phyloP scores from a whole-genome alignment of 2,113 vertebrate species.

The Lepus europaeus region DNA sequence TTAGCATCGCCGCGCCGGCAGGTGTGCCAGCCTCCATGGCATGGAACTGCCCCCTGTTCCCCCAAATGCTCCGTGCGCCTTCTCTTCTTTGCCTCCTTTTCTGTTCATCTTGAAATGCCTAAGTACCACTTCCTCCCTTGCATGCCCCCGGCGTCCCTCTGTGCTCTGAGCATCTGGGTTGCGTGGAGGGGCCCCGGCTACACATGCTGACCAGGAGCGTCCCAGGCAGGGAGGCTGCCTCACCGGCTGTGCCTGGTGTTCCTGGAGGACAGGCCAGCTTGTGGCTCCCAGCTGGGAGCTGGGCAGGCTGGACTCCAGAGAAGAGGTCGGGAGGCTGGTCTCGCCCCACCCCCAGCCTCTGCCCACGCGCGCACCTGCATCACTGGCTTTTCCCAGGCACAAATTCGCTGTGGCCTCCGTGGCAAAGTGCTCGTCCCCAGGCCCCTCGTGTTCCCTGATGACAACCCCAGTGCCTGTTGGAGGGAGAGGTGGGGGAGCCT shows the following conservation, averaged over 20 bases:
- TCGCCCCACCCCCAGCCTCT: background rate
- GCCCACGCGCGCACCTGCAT: background rate
- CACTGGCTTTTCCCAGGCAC: background rate
- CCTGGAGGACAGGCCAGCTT: background rate
- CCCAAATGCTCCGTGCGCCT: fast-evolving
- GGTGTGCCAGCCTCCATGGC: background rate
- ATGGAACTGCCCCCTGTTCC: background rate
- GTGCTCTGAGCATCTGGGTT: background rate
- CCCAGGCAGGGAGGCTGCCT: background rate
- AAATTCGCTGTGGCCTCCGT: fast-evolving
- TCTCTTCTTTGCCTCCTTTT: background rate
- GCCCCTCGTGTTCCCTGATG: background rate
- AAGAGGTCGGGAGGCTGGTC: background rate
- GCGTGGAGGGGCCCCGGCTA: fast-evolving
- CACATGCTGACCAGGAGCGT: fast-evolving
- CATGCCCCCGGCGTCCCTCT: background rate
- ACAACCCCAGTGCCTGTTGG: background rate
- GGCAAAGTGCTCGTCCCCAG: background rate
- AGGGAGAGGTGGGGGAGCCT: background rate
- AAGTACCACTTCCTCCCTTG: background rate
- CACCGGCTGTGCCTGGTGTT: background rate
- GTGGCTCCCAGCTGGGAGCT: background rate
- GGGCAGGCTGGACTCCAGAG: background rate
- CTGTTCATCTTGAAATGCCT: background rate
- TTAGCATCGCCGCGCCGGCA: background rate